Base-by-base conservation (phyloP, 2,113 vertebrate species). In the Bubalus kerabau region DNA sequence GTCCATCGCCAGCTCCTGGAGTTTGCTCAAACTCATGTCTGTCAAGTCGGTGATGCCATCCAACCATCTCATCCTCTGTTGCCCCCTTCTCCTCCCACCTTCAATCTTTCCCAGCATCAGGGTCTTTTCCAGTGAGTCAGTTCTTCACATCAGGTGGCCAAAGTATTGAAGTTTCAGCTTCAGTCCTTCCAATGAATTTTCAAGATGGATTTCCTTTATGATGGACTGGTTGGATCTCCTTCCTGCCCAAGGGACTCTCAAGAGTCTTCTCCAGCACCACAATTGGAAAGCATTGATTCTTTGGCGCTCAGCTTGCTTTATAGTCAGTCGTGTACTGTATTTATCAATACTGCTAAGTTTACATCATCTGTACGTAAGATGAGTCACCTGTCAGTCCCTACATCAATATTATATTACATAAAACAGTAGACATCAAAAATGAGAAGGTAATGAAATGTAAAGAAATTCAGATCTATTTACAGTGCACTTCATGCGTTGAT, bases 11-110 rank as follows among this genome's bases (percentile, higher is more conserved):
- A 40, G 1, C 6, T 26, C 23, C 36, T 0, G 0, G 23, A 76
- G 36, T 6, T 40, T 43, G 12, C 71, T 76, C 36, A 76, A 26
- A 43, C 71, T 76, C 36, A 13, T 76, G 71, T 7, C 71, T 3
- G 0, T 43, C 0, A 12, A 43, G 71, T 76, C 0, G 0, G 36
- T 43, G 71, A 43, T 74, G 36, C 71, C 71, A 24, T 43, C 36
- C 21, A 43, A 12, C 36, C 21, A 43, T 74, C 36, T 74, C 71
- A 43, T 23, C 71, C 23, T 43, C 71, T 74, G 21, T 24, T 0
- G 2, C 24, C 36, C 71, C 23, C 71, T 71, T 76, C 36, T 43
- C 71, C 21, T 43, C 71, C 71, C 26, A 0, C 23, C 71, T 4
- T 26, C 71, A 43, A 7, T 43, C 71, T 76, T 76, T 13, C 36